A percentile compares a stretch with the other conserved stretches of the same genome.
These are phyloP conservation scores for Stomatorhinus walkeri DNA, from an alignment of 2,797 vertebrate genomes.

Conservation along the genomic window DNA sequence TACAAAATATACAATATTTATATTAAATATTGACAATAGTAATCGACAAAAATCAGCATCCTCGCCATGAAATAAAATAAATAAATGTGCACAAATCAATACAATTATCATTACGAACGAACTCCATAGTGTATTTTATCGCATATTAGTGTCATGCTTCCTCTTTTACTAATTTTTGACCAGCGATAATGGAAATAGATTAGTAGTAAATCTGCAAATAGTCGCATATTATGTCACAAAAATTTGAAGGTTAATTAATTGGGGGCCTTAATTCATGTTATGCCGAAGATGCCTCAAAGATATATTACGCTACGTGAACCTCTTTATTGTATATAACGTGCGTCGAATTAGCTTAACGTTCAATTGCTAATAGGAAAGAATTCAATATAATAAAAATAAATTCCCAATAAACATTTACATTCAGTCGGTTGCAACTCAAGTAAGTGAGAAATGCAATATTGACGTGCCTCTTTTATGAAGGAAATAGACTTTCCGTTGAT, in stretches of 20 bases:
- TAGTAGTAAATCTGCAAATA: neutral
- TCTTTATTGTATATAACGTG: neutral
- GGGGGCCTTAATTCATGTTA: neutral
- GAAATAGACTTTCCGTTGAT: slow-evolving; percentile 4
- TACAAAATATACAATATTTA: neutral
- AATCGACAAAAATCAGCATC: neutral
- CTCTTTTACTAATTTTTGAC: neutral
- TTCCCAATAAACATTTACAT: neutral
- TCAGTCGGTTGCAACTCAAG: slow-evolving; percentile 65
- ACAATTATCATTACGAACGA: neutral
- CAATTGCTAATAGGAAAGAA: neutral
- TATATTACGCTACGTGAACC: neutral
- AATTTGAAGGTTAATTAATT: neutral
- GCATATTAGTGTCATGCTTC: neutral
- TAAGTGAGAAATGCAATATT: slow-evolving; percentile 62
- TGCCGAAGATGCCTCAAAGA: neutral
- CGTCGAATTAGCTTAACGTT: neutral
- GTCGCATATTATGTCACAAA: neutral
- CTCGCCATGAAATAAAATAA: neutral
- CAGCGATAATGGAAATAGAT: neutral
- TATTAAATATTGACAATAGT: neutral
- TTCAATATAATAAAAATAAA: neutral
- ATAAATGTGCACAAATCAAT: neutral
- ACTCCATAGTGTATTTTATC: neutral
- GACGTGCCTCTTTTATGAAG: neutral